Percentiles rank a stretch among this genome's conserved stretches.
Conservation (phyloP, 2,113 vertebrate species). For the Brachionichthys hirsutus region DNA sequence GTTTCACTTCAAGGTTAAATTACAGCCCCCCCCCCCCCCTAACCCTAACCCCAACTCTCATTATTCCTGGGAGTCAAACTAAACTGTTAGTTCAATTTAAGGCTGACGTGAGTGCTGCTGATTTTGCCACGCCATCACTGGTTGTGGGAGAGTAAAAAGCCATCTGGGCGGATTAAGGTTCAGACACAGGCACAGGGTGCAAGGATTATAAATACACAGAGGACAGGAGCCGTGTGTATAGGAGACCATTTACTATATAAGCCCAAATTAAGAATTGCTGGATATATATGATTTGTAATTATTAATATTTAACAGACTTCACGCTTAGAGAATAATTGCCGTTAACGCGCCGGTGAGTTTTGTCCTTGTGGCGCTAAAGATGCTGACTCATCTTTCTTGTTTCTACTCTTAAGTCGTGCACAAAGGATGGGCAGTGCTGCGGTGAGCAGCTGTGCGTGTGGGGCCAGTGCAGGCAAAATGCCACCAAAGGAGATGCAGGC, state of each 20-base stretch:
- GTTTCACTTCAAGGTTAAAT: constrained; percentile 50
- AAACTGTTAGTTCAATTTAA: constrained; percentile 12
- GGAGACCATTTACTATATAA: no score
- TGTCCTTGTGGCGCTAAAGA: no score
- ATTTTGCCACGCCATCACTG: background rate
- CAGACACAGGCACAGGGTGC: constrained; percentile 8
- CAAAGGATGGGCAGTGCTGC: constrained; percentile 87
- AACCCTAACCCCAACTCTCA: background rate
- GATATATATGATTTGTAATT: no score
- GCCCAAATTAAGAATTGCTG: no score
- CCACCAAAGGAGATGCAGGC: constrained; percentile 82
- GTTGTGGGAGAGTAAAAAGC: constrained; percentile 18
- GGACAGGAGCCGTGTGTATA: no score
- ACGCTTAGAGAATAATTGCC: background rate
- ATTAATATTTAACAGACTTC: constrained; percentile 30
- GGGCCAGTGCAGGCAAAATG: constrained; percentile 82
- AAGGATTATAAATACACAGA: constrained; percentile 29
- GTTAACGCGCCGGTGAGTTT: no score
- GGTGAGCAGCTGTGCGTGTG: constrained; percentile 86
- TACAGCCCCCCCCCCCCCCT: background rate
- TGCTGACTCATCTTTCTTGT: no score
- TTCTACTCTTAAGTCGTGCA: constrained; percentile 77
- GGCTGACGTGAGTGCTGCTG: constrained; percentile 14
- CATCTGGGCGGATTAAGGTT: constrained; percentile 12
- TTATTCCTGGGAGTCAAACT: background rate